Evolutionary conservation across 2,888 invertebrate species (phyloP).

Genomic region (Lepidochitona cinerea): DNA sequence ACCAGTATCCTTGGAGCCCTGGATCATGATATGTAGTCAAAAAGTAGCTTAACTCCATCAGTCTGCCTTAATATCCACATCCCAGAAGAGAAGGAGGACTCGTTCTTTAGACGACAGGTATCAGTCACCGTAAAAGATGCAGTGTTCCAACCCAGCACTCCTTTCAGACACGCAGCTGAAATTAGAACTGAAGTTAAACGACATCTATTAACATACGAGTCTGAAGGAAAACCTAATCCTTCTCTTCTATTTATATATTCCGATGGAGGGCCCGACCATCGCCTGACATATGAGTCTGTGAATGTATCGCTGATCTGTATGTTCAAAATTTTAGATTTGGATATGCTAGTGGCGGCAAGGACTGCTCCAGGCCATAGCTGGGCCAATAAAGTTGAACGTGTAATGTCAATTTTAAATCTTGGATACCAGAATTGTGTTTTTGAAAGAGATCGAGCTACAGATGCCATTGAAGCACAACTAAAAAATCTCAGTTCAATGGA

Average conservation of each 20-base stretch:
- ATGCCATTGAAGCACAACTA: slow-evolving; percentile 19
- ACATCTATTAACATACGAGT: not conserved
- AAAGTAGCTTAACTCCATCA: slow-evolving; percentile 22
- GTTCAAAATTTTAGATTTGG: too few relatives aligned
- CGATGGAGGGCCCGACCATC: slow-evolving; percentile 25
- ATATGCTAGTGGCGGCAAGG: too few relatives aligned
- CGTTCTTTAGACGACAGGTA: slow-evolving; percentile 29
- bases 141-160: slow-evolving; percentile 26
- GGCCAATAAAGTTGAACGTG: slow-evolving; percentile 33
- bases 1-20: slow-evolving; percentile 14
- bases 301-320: slow-evolving; percentile 24
- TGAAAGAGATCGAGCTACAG: slow-evolving; percentile 11
- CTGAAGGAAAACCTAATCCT: not conserved
- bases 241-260: slow-evolving; percentile 11
- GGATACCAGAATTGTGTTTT: slow-evolving; percentile 33
- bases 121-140: slow-evolving; percentile 13
- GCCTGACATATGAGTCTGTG: slow-evolving; percentile 17
- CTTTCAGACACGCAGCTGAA: slow-evolving; percentile 25
- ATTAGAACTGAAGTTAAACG: not conserved
- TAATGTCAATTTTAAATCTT: slow-evolving; percentile 31
- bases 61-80: slow-evolving; percentile 16
- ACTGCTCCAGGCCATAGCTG: slow-evolving; percentile 27
- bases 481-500: slow-evolving; percentile 23
- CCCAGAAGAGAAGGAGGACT: slow-evolving; percentile 12
- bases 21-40: slow-evolving; percentile 32